These are phyloP conservation scores for Callosobruchus maculatus DNA, from an alignment of 2,888 invertebrate genomes.

Conservation along the genomic window DNA sequence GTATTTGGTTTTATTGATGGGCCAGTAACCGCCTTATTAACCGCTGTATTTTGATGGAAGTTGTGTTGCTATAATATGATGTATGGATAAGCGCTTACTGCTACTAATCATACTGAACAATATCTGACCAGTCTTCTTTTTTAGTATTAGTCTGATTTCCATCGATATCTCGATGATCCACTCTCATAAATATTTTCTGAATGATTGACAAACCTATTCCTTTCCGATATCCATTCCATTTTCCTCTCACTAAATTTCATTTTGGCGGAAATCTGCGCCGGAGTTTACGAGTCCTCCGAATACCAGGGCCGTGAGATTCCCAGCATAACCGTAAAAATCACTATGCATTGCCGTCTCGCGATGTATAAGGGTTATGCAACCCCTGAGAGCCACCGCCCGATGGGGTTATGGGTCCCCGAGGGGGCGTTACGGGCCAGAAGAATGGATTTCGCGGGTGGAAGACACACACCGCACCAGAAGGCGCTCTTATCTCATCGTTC, in stretches of 20 bases:
- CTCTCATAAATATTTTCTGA: background rate
- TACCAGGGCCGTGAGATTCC: constrained; percentile 28
- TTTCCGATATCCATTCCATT: background rate
- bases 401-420: constrained; percentile 59
- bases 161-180: too few relatives aligned
- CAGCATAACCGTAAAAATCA: constrained; percentile 52
- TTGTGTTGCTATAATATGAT: too few relatives aligned
- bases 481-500: background rate
- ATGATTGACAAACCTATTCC: background rate
- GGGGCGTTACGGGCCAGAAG: constrained; percentile 42
- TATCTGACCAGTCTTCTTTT: too few relatives aligned
- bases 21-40: too few relatives aligned
- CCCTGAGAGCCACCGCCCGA: constrained; percentile 50
- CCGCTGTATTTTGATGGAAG: too few relatives aligned
- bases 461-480: background rate
- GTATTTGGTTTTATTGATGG: too few relatives aligned
- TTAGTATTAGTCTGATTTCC: too few relatives aligned
- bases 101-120: too few relatives aligned
- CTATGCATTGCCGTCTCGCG: constrained; percentile 44
- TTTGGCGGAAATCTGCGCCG: background rate
- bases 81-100: too few relatives aligned
- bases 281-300: background rate
- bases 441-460: background rate
- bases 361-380: constrained; percentile 49
- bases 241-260: background rate